Percentiles rank a stretch among this genome's conserved stretches.
These are phyloP conservation scores for Hirundo rustica DNA, from an alignment of 2,797 vertebrate species.

Conservation along the genomic window DNA sequence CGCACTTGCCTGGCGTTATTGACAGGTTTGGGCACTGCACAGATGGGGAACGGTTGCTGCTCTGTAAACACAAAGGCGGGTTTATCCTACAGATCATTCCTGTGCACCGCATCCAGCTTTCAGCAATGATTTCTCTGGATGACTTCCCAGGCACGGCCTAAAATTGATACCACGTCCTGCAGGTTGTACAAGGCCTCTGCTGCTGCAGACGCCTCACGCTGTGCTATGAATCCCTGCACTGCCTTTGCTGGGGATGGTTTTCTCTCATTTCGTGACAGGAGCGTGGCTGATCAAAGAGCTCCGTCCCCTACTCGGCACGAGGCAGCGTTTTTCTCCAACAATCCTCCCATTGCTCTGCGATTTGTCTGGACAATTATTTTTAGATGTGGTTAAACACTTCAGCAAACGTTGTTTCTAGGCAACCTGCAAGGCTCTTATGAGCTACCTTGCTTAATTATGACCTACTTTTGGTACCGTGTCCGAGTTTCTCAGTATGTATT, in stretches of 20 bases:
- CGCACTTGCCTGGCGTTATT: not conserved
- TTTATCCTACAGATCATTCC: not conserved
- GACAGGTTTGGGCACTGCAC: constrained; percentile 2
- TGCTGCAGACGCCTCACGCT: not conserved
- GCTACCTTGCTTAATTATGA: constrained; percentile 61
- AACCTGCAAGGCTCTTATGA: constrained; percentile 37
- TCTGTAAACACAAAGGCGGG: not conserved
- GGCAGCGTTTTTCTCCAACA: not conserved
- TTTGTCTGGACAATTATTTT: constrained; percentile 62
- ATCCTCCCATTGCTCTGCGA: not conserved
- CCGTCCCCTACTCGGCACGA: not conserved
- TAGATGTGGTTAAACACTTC: constrained; percentile 57
- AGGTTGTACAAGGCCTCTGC: not conserved
- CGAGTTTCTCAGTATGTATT: not conserved
- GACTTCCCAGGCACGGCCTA: not conserved
- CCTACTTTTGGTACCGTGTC: constrained; percentile 49
- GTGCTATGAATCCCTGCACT: rapidly evolving
- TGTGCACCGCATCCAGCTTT: not conserved
- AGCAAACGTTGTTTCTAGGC: constrained; percentile 63
- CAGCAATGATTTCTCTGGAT: not conserved
- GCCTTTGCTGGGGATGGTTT: not conserved
- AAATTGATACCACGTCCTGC: not conserved
- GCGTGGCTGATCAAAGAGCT: not conserved
- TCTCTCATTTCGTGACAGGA: not conserved
- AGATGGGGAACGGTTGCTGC: not conserved